Percentiles rank a stretch among this genome's conserved stretches.
Evolutionary conservation across 2,888 invertebrate genomes (phyloP).

Genomic region (Uropetala carovei): DNA sequence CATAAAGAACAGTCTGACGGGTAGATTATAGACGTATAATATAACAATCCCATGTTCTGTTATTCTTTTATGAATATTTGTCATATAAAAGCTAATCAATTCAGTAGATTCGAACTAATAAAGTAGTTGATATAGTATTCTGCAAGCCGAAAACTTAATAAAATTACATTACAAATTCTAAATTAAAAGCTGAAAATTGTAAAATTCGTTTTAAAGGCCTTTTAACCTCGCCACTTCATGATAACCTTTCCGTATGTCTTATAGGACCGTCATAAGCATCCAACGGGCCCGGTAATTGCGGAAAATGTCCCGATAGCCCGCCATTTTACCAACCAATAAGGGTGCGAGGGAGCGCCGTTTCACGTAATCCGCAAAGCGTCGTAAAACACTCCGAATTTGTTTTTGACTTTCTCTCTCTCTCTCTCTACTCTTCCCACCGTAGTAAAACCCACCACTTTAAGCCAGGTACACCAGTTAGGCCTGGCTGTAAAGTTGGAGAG

Average conservation of each 20-base stretch:
- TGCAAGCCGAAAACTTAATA: too few species aligned
- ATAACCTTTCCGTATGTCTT: not conserved
- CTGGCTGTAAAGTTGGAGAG: not conserved
- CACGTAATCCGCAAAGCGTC: slow-evolving; percentile 7
- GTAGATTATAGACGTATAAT: too few species aligned
- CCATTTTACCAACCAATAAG: not conserved
- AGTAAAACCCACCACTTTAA: not conserved
- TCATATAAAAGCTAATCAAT: too few species aligned
- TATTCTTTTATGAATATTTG: too few species aligned
- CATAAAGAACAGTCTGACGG: too few species aligned
- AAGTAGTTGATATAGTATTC: too few species aligned
- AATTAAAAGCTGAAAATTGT: too few species aligned
- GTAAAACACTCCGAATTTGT: slow-evolving; percentile 13
- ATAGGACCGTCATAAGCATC: not conserved
- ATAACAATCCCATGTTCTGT: too few species aligned
- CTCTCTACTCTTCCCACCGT: not conserved
- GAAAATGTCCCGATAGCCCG: not conserved
- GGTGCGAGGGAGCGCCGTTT: not conserved
- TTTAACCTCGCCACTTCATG: not conserved
- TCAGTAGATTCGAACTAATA: too few species aligned
- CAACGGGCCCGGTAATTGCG: not conserved
- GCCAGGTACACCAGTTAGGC: slow-evolving; percentile 1
- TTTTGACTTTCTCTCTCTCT: not conserved
- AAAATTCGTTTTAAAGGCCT: too few species aligned
- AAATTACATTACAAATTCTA: too few species aligned